phyloP scores from a whole-genome alignment of 2,888 invertebrate genomes.

The Steinernema carpocapsae region DNA sequence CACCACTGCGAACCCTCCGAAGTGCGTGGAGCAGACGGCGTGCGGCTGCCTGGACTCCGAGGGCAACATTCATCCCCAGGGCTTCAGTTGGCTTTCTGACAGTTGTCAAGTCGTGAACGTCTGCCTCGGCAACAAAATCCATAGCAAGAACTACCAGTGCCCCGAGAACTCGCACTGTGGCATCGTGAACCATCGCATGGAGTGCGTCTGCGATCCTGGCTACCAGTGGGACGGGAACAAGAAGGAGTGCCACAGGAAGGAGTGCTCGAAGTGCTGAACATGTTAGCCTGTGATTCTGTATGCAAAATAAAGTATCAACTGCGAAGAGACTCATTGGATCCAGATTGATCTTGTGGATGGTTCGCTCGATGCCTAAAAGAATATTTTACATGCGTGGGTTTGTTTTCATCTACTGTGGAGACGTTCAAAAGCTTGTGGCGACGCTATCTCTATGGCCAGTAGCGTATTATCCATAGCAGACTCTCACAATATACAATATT shows the following conservation, averaged over 20 bases:
- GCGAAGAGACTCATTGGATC: too few species aligned
- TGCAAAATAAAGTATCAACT: too few species aligned
- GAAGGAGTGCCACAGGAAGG: not conserved
- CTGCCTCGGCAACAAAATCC: not conserved
- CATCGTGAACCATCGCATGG: not conserved
- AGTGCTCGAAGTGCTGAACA: not conserved
- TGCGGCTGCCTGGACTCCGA: slow-evolving; percentile 3
- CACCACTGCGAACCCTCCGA: not conserved
- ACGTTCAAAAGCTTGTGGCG: too few species aligned
- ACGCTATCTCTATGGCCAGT: too few species aligned
- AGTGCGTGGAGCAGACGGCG: not conserved
- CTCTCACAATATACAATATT: too few species aligned
- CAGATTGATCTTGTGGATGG: too few species aligned
- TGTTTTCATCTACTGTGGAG: too few species aligned
- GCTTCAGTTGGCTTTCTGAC: slow-evolving; percentile 13
- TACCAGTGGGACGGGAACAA: slow-evolving; percentile 3
- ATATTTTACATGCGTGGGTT: too few species aligned
- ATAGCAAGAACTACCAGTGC: not conserved
- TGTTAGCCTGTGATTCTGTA: too few species aligned
- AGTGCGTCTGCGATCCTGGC: slow-evolving; percentile 7
- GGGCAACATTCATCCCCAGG: slow-evolving; percentile 10
- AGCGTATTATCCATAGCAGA: too few species aligned
- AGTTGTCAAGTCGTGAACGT: not conserved
- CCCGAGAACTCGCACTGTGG: not conserved
- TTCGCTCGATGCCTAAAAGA: too few species aligned